Evolutionary conservation across 2,888 invertebrate species (phyloP), one percentile per base, ranked within the genome.

Genomic region (Mesoligia furuncula): DNA sequence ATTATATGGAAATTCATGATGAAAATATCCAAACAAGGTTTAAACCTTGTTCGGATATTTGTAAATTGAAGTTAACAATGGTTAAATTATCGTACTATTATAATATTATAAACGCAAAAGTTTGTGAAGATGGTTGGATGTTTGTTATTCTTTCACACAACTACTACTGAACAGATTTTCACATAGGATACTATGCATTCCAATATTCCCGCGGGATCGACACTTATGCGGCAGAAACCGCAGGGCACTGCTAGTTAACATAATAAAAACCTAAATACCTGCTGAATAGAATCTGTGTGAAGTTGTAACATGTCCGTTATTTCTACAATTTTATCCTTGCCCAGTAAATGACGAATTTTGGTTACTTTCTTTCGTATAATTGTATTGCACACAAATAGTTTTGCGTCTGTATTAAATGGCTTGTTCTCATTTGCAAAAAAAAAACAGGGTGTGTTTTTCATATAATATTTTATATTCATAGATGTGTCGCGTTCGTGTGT

Each of bases 381-480:
- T 80, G 75, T 85, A 87, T 87, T 88, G 88, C 87, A 88, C 79
- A 45, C 0, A 68, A 77, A 81, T 71, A 70, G 36, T 81, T 87
- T 84, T 85, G 87, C 84, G 61, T 87, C 85, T 77, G 72, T 84
- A 86, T 85, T 73, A 51, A 79, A 73, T 54, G 74, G 88, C 85
- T 88, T 87, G 67, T 83, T 87, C 81, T 88, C 83, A 88, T 87
- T 88, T 88, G 87, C 86, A 85, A 87, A 88, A 83, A 54, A 83
- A 84, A 87, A 86, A 88, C 86, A 88, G 88, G 86, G 88, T 87
- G 88, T 86, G 81, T 83, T 83, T 85, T 84, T 84, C 73, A 85
- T 82, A 82, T 79, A 82, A 82, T 83, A 79, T 81, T 83, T 84
- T 84, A 67, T 75, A 83, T 74, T 80, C 74, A 75, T 83, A 87